phyloP scores from a whole-genome alignment of 2,888 invertebrate genomes.

The Ennomos quercinarius region DNA sequence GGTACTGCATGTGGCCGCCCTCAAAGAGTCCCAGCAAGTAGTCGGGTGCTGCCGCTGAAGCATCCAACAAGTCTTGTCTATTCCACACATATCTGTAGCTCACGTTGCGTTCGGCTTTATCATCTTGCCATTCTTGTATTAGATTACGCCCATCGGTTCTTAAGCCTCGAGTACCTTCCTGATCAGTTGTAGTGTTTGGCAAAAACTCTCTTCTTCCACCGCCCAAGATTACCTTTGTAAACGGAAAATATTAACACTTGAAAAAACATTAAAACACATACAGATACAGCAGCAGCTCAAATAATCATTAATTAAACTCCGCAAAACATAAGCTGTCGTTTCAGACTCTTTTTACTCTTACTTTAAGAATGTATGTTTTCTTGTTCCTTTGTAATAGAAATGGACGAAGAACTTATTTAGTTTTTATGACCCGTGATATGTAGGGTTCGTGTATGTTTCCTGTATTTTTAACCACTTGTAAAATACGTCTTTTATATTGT shows the following conservation, averaged over 20 bases:
- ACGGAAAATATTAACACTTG: neutral
- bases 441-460: no score
- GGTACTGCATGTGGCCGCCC: conserved; percentile 87
- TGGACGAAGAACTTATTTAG: no score
- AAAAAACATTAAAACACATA: no score
- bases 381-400: no score
- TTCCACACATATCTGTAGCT: conserved; percentile 84
- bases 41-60: conserved; percentile 75
- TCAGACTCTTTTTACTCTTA: no score
- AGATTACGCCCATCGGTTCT: conserved; percentile 87
- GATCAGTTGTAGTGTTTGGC: conserved; percentile 62
- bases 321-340: no score
- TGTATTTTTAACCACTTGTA: no score
- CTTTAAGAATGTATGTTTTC: no score
- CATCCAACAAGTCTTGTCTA: conserved; percentile 79
- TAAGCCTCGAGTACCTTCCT: conserved; percentile 69
- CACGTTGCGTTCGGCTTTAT: conserved; percentile 63
- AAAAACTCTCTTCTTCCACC: conserved; percentile 88
- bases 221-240: conserved; percentile 86
- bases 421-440: no score
- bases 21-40: conserved; percentile 87
- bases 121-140: conserved; percentile 87
- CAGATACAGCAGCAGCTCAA: no score
- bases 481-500: no score
- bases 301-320: no score